Evolutionary conservation across 2,888 invertebrate genomes (phyloP), one percentile per base, ranked within the genome.

Genomic region (Emesis russula): DNA sequence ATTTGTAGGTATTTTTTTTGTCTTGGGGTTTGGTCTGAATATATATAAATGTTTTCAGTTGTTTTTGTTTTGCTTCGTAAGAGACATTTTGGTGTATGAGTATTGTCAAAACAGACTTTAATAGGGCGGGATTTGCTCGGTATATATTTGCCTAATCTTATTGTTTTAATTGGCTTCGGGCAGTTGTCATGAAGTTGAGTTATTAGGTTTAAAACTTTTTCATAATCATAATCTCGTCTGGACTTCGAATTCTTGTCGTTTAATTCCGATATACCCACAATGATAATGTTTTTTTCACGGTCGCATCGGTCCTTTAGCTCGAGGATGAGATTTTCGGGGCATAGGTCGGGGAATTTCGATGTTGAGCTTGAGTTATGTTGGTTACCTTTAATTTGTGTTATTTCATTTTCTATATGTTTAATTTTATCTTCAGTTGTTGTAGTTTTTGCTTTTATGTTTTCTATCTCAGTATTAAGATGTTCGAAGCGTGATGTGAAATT

Each of bases 211-310:
- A 68, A 38, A 53, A 88, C 77, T 73, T 93, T 85, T 4, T 83
- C 58, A 2, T 86, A 38, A 74, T 94, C 93, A 15, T 91, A 73
- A 2, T 66, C 63, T 74, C 83, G 83, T 82, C 94, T 79, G 0
- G 41, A 9, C 5, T 83, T 76, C n/a, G 0, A 74, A 38, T 89
- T 89, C 66, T 88, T 88, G 18, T 82, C 70, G 53, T 78, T 82
- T 80, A 74, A 88, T 92, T 94, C 92, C 1, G 83, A 11, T 44
- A 94, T 84, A 73, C 94, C 94, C 53, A 88, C 92, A 68, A 95
- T 81, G 0, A 95, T 84, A 6, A 95, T 83, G 63, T 95, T 93
- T 88, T 92, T 94, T 41, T 91, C 90, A 58, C 94, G 87, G 0
- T 91, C 83, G 18, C 68, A 85, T 11, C 92, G 90, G 15, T 95